Conservation (phyloP, 2,113 vertebrate species). For the Petaurus breviceps region DNA sequence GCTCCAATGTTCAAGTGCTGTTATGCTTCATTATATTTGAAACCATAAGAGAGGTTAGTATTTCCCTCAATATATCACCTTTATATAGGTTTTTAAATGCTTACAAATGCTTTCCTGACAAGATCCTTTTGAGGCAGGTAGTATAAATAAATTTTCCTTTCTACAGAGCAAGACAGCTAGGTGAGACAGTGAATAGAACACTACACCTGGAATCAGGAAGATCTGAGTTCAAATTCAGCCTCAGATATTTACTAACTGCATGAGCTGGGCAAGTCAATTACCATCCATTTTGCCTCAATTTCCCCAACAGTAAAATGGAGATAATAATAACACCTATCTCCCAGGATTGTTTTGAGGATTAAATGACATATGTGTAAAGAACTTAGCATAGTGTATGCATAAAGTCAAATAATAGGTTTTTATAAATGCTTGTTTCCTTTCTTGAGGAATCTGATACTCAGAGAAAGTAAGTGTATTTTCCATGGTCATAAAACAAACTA, state of each 20-base stretch:
- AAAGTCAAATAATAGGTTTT: not conserved
- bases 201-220: not conserved
- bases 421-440: not conserved
- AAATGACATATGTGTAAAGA: not conserved
- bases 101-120: not conserved
- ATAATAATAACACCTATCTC: not conserved
- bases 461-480: not conserved
- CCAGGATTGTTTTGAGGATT: not conserved
- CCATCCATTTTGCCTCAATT: not conserved
- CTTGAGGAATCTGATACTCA: not conserved
- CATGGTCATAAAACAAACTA: not conserved
- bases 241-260: not conserved
- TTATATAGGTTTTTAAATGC: not conserved
- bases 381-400: not conserved
- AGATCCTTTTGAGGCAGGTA: not conserved
- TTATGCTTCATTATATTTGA: slow-evolving; percentile 44
- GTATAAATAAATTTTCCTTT: not conserved
- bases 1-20: not conserved
- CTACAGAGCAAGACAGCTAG: not conserved
- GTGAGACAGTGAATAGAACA: not conserved
- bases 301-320: not conserved
- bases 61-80: not conserved
- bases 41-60: slow-evolving; percentile 1
- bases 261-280: not conserved
- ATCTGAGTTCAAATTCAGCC: not conserved